Base-by-base conservation (phyloP, 1,140 invertebrate species). In the Trichonephila clavipes region DNA sequence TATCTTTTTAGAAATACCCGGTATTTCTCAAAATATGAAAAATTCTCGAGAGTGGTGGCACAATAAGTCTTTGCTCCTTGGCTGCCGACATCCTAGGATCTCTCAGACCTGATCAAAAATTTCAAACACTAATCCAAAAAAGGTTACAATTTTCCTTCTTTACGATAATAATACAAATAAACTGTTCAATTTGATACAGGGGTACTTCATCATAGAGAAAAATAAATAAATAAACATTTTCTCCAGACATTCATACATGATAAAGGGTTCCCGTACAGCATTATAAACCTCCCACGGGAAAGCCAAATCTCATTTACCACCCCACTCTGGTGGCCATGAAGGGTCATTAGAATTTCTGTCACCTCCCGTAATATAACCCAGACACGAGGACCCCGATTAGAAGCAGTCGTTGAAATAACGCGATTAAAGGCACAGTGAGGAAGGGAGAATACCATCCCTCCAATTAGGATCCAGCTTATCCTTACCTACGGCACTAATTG, bases 271-370 rank as follows among this genome's bases (percentile, higher is more conserved):
- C 6, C 64, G n/a, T 21, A 21, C 21, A 66, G 21, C 21, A 66
- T n/a, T 51, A 72, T 16, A 24, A 72, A 28, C 14, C 69, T 16
- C 69, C n/a, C 69, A 72, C 5, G 14, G 12, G 28, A 24, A 34
- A 34, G 62, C 10, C 28, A 28, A n/a, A 34, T 72, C 69, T 34
- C 69, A 34, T 72, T 72, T 28, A 28, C 69, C 69, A 5, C 14
- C 16, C 28, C 24, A 72, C 69, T 24, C 24, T 16, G 28, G 69
- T 18, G 69, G 69, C 24, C 24, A 16, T 72, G 69, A 72, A 12
- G 69, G n/a, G 28, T 72, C 69, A 72, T 72, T 72, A 72, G 69
- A 72, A 72, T 72, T 72, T 72, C 69, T 72, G 69, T 72, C 69
- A 72, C 14, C 69, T 72, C 69, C 51, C 16, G 69, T 24, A 28